phyloP scores from a whole-genome alignment of 2,888 invertebrate genomes.

The Leptinotarsa haldemani region DNA sequence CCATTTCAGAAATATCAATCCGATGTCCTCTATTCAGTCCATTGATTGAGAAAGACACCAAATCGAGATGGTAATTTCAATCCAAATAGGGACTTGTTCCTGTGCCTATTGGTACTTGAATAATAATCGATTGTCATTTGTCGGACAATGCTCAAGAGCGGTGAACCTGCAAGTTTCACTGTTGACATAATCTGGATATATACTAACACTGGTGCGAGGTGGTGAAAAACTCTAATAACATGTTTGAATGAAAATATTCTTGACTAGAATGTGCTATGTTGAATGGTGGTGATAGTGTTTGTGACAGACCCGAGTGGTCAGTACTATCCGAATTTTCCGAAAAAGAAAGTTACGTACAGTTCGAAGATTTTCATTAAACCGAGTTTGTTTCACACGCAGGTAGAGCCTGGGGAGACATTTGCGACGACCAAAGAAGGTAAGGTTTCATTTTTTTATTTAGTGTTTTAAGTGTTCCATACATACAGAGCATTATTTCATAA shows the following conservation, averaged over 20 bases:
- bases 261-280: constrained; percentile 56
- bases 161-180: constrained; percentile 1
- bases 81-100: constrained; percentile 45
- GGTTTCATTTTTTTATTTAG: constrained; percentile 18
- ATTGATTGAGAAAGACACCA: constrained; percentile 34
- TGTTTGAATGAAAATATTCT: constrained; percentile 34
- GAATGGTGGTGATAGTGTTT: constrained; percentile 78
- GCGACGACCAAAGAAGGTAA: constrained; percentile 91
- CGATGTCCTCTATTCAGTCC: constrained; percentile 28
- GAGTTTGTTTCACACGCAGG: constrained; percentile 61
- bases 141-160: constrained; percentile 28
- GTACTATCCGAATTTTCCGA: constrained; percentile 54
- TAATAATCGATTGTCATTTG: constrained; percentile 38
- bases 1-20: constrained; percentile 23
- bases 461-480: too few relatives aligned
- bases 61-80: constrained; percentile 41
- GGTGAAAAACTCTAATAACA: neutral
- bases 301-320: constrained; percentile 72
- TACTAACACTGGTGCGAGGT: neutral
- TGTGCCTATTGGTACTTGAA: constrained; percentile 40
- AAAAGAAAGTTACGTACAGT: constrained; percentile 61
- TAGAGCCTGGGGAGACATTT: constrained; percentile 80
- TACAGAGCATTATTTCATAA: too few relatives aligned
- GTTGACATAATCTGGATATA: constrained; percentile 21
- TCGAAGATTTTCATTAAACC: constrained; percentile 64